These are phyloP conservation scores for Eurypyga helias DNA, from an alignment of 2,113 vertebrate genomes.

Conservation along the genomic window DNA sequence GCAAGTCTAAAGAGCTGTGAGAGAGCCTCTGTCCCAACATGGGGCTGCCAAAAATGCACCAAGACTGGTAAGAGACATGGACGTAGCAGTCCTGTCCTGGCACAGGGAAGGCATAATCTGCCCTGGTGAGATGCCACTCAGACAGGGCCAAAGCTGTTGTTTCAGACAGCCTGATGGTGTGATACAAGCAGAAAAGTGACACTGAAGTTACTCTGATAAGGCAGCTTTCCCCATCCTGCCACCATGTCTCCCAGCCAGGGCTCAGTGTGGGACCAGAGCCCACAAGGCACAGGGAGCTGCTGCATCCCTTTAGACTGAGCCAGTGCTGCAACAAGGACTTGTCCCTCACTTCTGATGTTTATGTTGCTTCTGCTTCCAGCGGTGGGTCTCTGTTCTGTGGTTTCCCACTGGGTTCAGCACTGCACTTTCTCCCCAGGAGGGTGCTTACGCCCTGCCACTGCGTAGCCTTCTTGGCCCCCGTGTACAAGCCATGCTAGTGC, in stretches of 20 bases:
- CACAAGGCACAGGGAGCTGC: neutral
- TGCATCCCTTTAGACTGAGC: neutral
- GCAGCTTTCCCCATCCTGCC: neutral
- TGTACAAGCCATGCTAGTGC: accelerated
- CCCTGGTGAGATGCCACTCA: neutral
- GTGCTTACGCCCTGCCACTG: neutral
- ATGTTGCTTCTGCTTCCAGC: neutral
- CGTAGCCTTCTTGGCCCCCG: neutral
- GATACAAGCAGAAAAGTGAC: neutral
- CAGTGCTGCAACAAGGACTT: neutral
- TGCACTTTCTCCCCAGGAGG: neutral
- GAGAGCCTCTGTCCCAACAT: neutral
- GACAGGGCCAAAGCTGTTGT: neutral
- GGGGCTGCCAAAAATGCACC: neutral
- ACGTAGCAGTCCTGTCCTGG: neutral
- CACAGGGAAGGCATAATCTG: neutral
- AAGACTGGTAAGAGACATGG: neutral
- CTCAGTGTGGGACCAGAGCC: neutral
- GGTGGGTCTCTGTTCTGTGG: neutral
- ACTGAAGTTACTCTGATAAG: neutral
- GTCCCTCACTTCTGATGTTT: neutral
- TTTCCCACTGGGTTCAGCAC: neutral
- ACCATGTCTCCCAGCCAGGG: neutral
- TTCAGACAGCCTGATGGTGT: neutral
- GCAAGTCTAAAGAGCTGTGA: neutral